These are phyloP conservation scores for Palloptera scutellata DNA, from an alignment of 2,888 invertebrate genomes.

Conservation along the genomic window DNA sequence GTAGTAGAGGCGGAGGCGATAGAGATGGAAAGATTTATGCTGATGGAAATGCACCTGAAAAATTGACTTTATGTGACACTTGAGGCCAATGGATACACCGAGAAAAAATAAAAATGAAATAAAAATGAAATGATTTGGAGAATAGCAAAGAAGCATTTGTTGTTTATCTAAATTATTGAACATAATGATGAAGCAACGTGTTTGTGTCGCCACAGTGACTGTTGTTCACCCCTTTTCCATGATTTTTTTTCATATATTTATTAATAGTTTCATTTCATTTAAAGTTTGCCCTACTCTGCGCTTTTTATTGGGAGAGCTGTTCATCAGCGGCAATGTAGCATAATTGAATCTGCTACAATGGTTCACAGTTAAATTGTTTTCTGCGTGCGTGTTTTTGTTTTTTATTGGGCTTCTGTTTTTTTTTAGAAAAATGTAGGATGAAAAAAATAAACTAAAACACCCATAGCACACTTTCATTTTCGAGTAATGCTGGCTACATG, in stretches of 20 bases:
- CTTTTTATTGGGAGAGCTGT: too few species aligned
- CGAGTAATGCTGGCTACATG: constrained; percentile 6
- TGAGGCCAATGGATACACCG: neutral
- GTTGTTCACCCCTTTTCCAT: constrained; percentile 3
- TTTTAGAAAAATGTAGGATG: neutral
- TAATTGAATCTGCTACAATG: constrained; percentile 11
- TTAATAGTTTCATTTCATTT: constrained; percentile 2
- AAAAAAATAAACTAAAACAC: neutral
- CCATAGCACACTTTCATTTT: constrained; percentile 27
- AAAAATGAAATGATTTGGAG: neutral
- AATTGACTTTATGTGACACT: constrained; percentile 28
- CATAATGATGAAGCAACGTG: too few species aligned
- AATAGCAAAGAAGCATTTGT: neutral
- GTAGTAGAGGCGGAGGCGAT: too few species aligned
- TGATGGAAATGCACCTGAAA: constrained; percentile 24
- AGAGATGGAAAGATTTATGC: too few species aligned
- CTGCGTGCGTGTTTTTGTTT: neutral
- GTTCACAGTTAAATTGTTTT: constrained; percentile 11
- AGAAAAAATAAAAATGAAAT: constrained; percentile 2
- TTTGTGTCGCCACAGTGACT: neutral
- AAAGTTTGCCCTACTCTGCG: neutral
- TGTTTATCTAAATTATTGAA: too few species aligned
- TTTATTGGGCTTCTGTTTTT: too few species aligned
- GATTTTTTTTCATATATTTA: constrained; percentile 1
- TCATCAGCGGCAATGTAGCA: constrained; percentile 5